Evolutionary conservation across 2,888 invertebrate species (phyloP), one percentile per base, ranked within the genome.

Genomic region (Rhogogaster chlorosoma): DNA sequence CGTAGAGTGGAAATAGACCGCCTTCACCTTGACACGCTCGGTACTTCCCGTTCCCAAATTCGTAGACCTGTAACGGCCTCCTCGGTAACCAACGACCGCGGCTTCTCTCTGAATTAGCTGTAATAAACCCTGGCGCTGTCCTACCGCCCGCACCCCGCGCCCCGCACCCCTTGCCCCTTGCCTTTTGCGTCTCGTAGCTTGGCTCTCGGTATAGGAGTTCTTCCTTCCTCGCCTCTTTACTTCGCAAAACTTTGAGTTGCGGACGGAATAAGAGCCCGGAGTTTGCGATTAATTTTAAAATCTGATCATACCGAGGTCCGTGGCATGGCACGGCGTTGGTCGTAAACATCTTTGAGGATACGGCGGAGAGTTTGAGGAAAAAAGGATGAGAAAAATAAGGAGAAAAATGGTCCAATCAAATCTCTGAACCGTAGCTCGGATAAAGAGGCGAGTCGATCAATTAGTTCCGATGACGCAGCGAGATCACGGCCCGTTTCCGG

Each of bases 71-170:
- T 22, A 77, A 77, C 77, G 77, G 77, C 77, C 77, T 77, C 29
- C 53, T 53, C 77, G 67, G 67, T 73, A 77, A 77, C 77, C 77
- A 53, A 22, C 80, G 80, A 80, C 80, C 80, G 80, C 78, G 61
- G 57, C 61, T 80, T 61, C 80, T 80, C 80, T 80, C 80, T 80
- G 80, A 80, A 80, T 80, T 80, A 80, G 80, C 61, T 61, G 57
- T 80, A 80, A 83, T 83, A 83, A 64, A 67, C 83, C 49, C 83
- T 67, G 32, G 29, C 61, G 22, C 22, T 42, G 38, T 80, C 61
- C 42, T 32, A 0, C 80, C 18, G 26, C 57, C 78, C 53, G 77
- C 15, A 12, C 36, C 26, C 38, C 36, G n/a, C 61, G 18, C 53
- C 42, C 64, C 67, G n/a, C n/a, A 12, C 36, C 26, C 38, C 36